These are phyloP conservation scores for Synergus gifuensis DNA, from an alignment of 2,888 invertebrate genomes.

Conservation along the genomic window DNA sequence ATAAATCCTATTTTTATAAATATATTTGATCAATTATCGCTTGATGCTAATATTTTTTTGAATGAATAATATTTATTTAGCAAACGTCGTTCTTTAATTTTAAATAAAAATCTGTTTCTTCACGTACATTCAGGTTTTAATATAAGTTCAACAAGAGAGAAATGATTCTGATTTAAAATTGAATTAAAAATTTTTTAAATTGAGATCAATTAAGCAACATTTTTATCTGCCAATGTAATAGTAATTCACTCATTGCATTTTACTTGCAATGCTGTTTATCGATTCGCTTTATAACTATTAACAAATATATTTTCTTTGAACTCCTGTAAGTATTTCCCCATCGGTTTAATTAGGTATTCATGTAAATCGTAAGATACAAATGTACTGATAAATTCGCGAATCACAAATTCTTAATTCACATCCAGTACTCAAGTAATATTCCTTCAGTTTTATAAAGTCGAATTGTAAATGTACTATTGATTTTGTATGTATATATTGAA, in stretches of 20 bases:
- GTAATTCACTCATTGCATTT: not conserved
- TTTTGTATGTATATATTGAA: conserved; percentile 62
- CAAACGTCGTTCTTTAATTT: not conserved
- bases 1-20: conserved; percentile 26
- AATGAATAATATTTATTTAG: not conserved
- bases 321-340: not conserved
- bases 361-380: not conserved
- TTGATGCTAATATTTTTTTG: not conserved
- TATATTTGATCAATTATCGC: not conserved
- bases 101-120: too few species aligned
- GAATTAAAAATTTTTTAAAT: not conserved
- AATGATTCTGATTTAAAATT: not conserved
- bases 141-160: not conserved
- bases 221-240: conserved; percentile 6
- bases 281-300: not conserved
- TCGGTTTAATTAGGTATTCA: not conserved
- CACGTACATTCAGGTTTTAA: not conserved
- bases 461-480: conserved; percentile 58
- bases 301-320: not conserved
- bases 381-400: conserved; percentile 4
- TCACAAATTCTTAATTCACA: not conserved
- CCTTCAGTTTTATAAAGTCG: conserved; percentile 57
- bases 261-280: not conserved
- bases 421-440: conserved; percentile 16
- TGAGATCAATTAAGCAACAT: not conserved